Evolutionary conservation across 1,140 invertebrate genomes (phyloP).

Genomic region (Euwallacea similis): DNA sequence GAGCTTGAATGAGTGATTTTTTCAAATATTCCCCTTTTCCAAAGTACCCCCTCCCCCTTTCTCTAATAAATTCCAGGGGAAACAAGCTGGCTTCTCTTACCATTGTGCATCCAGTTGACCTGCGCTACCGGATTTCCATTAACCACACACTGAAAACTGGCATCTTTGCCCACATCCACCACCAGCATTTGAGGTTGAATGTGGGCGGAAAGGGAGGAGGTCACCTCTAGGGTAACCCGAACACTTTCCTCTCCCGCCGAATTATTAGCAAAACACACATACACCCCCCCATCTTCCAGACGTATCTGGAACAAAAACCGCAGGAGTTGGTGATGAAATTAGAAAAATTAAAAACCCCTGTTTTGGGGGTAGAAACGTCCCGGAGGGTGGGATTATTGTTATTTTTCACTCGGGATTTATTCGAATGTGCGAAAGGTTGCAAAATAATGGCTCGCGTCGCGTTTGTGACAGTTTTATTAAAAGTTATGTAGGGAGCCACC

Average conservation of each 20-base stretch:
- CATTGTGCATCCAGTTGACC: conserved; percentile 84
- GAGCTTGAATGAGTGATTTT: too few species aligned
- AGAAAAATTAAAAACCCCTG: conserved; percentile 20
- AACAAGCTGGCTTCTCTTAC: conserved; percentile 52
- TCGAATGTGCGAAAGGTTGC: conserved; percentile 4
- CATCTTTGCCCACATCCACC: conserved; percentile 79
- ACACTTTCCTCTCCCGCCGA: conserved; percentile 82
- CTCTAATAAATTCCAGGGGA: too few species aligned
- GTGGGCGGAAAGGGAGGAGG: conserved; percentile 72
- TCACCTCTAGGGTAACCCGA: conserved; percentile 65
- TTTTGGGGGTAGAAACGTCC: background rate
- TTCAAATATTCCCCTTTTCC: too few species aligned
- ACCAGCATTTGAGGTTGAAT: conserved; percentile 73
- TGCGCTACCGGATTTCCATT: conserved; percentile 79
- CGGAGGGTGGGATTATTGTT: conserved; percentile 13
- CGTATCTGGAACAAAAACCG: conserved; percentile 55
- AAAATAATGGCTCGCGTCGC: conserved; percentile 20
- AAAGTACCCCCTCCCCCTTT: too few species aligned
- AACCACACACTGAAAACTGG: conserved; percentile 83
- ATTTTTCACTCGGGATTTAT: conserved; percentile 29
- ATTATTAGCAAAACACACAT: conserved; percentile 86
- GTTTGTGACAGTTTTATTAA: conserved; percentile 29
- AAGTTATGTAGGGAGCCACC: conserved; percentile 8
- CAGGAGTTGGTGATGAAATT: conserved; percentile 3
- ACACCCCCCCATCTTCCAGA: conserved; percentile 78